A percentile compares a stretch with the other conserved stretches of the same genome.
Conservation (phyloP, 1,140 invertebrate species). For the Ceratosolen fusciceps region DNA sequence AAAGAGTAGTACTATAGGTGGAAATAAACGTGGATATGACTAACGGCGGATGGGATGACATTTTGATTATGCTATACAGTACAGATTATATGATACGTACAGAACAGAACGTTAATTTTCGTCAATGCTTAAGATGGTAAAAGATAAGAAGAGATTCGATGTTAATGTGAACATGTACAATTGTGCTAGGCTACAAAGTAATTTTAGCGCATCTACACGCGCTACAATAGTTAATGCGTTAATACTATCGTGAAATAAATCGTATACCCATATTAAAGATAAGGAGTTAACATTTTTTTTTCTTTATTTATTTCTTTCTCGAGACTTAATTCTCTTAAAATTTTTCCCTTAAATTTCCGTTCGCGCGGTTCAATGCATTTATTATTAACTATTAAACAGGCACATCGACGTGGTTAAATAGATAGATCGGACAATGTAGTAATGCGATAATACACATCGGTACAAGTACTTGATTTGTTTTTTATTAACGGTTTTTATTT, state of each 20-base stretch:
- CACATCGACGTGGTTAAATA: conserved; percentile 70
- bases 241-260: conserved; percentile 21
- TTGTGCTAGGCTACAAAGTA: background rate
- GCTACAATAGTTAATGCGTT: too few relatives aligned
- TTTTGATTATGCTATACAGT: conserved; percentile 50
- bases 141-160: conserved; percentile 38
- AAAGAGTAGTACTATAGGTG: conserved; percentile 52
- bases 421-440: conserved; percentile 49
- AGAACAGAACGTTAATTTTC: conserved; percentile 11
- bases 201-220: background rate
- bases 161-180: background rate
- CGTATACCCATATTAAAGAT: conserved; percentile 24
- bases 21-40: conserved; percentile 64
- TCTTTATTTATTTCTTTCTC: too few relatives aligned
- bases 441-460: conserved; percentile 49
- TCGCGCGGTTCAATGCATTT: conserved; percentile 50
- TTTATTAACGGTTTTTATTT: too few relatives aligned
- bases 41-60: conserved; percentile 51
- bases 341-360: conserved; percentile 2
- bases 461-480: conserved; percentile 43
- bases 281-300: too few relatives aligned
- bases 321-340: background rate
- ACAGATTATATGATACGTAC: conserved; percentile 32
- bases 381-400: conserved; percentile 67
- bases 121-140: too few relatives aligned